These are phyloP conservation scores for Acipenser oxyrinchus DNA, from an alignment of 2,797 vertebrate species.

Conservation along the genomic window DNA sequence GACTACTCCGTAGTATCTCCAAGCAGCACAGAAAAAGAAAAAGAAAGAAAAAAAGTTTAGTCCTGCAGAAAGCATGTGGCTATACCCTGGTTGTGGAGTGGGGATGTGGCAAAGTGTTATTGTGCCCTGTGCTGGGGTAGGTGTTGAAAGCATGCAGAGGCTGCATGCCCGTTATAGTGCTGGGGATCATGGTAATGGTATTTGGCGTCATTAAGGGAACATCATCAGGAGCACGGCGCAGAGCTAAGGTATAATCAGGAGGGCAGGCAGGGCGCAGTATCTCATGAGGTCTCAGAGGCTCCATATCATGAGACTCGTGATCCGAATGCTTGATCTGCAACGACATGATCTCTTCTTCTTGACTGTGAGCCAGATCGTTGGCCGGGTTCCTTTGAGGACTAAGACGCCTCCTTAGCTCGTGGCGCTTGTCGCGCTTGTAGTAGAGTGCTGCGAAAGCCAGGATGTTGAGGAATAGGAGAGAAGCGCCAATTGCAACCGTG, in stretches of 20 bases:
- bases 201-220: constrained; percentile 83
- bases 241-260: constrained; percentile 83
- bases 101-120: constrained; percentile 87
- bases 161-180: constrained; percentile 76
- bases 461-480: constrained; percentile 89
- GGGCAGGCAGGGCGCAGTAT: constrained; percentile 79
- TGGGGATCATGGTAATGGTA: constrained; percentile 87
- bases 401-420: constrained; percentile 75
- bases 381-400: constrained; percentile 69
- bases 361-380: constrained; percentile 79
- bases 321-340: constrained; percentile 83
- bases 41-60: constrained; percentile 15
- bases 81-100: constrained; percentile 93
- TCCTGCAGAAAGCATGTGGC: constrained; percentile 46
- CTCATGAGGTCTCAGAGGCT: constrained; percentile 71
- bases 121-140: constrained; percentile 75
- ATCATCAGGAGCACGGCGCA: constrained; percentile 80
- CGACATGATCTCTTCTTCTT: constrained; percentile 87
- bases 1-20: too few relatives aligned
- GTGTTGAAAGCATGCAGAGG: constrained; percentile 85
- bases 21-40: constrained; percentile 12
- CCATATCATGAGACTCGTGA: constrained; percentile 72
- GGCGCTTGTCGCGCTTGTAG: constrained; percentile 84
- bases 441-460: constrained; percentile 86
- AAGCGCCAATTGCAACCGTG: constrained; percentile 83